Evolutionary conservation across 2,113 vertebrate species (phyloP), one percentile per base, ranked within the genome.

Genomic region (Meles meles): DNA sequence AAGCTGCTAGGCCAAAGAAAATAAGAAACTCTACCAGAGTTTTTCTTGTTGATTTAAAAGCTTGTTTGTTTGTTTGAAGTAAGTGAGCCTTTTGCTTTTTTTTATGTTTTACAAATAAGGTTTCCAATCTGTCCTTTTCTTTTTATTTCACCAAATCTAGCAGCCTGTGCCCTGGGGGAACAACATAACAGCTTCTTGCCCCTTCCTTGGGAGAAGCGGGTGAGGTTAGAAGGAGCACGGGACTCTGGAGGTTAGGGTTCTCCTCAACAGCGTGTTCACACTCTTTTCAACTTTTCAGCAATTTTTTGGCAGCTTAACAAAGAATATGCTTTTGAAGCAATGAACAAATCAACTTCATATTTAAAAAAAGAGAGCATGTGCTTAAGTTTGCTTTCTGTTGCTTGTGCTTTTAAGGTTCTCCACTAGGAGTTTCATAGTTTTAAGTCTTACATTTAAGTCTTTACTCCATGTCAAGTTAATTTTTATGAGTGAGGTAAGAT

Each of bases 51-150:
- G 31, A 83, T 39, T 59, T 52, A 61, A 74, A 91, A 72, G 6
- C 15, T 25, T 72, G 34, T 57, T 42, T 31, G 14, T 31, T 3
- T 55, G 44, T 65, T 77, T 29, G 6, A 49, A 76, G 5, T 85
- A 96, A n/a, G 37, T 7, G 39, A 95, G 20, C 3, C 18, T 95
- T 94, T 79, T 61, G 2, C 14, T 76, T 6, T 12, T 12, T 29
- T 27, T 86, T 81, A 44, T 76, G 23, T 79, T 92, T 95, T 69
- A 86, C 9, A 87, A 91, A 27, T 90, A 49, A 76, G n/a, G 55
- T 88, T 88, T 82, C 69, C n/a, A 71, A 63, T n/a, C 34, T 47
- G 4, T 61, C 29, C 18, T 82, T 95, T 93, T 63, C n/a, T 90
- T 90, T 86, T 31, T 1, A 57, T 85, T 88, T 71, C 47, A 39